These are phyloP conservation scores for Hirtodrosophila confusa DNA, from an alignment of 2,888 invertebrate species.

Conservation along the genomic window DNA sequence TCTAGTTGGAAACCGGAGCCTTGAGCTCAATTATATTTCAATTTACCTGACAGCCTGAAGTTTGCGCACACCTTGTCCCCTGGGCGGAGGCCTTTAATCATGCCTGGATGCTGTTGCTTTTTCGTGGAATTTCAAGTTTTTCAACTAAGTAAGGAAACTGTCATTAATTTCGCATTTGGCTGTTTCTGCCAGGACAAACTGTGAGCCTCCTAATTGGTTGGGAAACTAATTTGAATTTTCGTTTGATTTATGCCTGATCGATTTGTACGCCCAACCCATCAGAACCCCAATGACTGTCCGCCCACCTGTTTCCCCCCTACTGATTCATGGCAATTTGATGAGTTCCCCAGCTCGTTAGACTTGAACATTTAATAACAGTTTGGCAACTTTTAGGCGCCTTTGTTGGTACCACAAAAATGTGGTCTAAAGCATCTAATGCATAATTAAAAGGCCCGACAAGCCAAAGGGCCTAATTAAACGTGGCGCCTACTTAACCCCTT, in stretches of 20 bases:
- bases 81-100: conserved; percentile 53
- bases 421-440: conserved; percentile 59
- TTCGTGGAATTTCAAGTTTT: conserved; percentile 26
- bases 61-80: conserved; percentile 3
- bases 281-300: no score
- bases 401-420: conserved; percentile 45
- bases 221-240: conserved; percentile 74
- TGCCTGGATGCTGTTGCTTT: conserved; percentile 4
- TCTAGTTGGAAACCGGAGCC: conserved; percentile 2
- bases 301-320: not conserved
- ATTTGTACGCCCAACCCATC: conserved; percentile 36
- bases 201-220: conserved; percentile 60
- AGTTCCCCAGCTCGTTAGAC: conserved; percentile 32
- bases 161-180: conserved; percentile 68
- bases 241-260: conserved; percentile 79
- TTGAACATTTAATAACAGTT: conserved; percentile 58
- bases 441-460: conserved; percentile 59
- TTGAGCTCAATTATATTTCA: conserved; percentile 73
- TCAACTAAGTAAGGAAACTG: conserved; percentile 34
- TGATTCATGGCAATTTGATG: conserved; percentile 68
- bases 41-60: conserved; percentile 54
- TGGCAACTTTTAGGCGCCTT: conserved; percentile 46
- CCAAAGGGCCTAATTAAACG: conserved; percentile 61
- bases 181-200: conserved; percentile 16
- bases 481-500: conserved; percentile 57